phyloP scores from a whole-genome alignment of 2,797 vertebrate genomes.

The Momotus momota region DNA sequence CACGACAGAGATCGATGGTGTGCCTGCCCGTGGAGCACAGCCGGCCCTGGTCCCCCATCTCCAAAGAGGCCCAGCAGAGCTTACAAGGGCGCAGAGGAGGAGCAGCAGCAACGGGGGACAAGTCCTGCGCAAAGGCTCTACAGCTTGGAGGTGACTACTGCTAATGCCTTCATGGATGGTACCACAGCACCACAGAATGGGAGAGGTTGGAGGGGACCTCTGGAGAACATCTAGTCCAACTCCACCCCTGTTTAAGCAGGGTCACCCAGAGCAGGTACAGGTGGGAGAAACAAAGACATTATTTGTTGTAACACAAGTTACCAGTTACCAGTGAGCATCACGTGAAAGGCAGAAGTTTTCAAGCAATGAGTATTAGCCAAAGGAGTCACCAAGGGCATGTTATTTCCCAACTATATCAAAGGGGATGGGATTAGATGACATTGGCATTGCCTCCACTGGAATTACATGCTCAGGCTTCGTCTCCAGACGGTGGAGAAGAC shows the following conservation, averaged over 20 bases:
- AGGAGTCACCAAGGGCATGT: not conserved
- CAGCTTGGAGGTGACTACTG: not conserved
- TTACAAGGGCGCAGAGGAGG: not conserved
- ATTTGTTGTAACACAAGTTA: not conserved
- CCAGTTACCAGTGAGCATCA: not conserved
- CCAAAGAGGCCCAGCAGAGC: not conserved
- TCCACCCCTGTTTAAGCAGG: no score
- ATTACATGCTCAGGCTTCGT: not conserved
- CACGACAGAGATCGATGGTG: not conserved
- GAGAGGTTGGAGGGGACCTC: no score
- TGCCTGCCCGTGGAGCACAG: rapidly evolving
- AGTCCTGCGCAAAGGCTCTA: not conserved
- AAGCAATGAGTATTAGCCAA: not conserved
- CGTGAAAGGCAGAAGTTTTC: not conserved
- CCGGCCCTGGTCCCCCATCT: not conserved
- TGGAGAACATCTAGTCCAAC: no score
- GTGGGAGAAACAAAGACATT: not conserved
- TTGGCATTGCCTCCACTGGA: not conserved
- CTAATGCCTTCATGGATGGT: not conserved
- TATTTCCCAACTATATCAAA: not conserved
- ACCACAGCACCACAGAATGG: no score
- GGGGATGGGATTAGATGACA: no score
- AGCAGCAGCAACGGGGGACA: not conserved
- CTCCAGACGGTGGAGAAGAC: not conserved
- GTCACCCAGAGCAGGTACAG: not conserved